Evolutionary conservation across 2,888 invertebrate genomes (phyloP).

Genomic region (Drosophila greeni): DNA sequence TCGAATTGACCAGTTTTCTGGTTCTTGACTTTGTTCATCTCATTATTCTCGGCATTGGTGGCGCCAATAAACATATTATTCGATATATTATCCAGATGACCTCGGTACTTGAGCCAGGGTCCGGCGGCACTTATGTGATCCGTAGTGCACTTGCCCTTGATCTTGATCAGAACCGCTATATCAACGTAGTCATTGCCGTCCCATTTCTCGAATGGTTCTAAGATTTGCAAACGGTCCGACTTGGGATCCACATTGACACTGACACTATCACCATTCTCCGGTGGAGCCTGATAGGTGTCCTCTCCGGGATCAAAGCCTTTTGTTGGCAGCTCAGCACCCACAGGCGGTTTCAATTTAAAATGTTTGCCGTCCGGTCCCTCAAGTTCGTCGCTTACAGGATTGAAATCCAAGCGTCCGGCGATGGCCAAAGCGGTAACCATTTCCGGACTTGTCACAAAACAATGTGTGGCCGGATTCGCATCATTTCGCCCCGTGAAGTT

Average conservation of each 20-base stretch:
- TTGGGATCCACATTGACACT: slow-evolving; percentile 90
- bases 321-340: slow-evolving; percentile 93
- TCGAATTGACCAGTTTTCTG: slow-evolving; percentile 91
- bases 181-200: slow-evolving; percentile 95
- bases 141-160: slow-evolving; percentile 99
- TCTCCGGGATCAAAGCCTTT: slow-evolving; percentile 98
- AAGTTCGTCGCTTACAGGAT: slow-evolving; percentile 92
- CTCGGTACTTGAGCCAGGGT: slow-evolving; percentile 99
- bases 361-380: slow-evolving; percentile 91
- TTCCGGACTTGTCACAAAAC: slow-evolving; percentile 97
- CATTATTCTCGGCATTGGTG: slow-evolving; percentile 90
- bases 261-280: slow-evolving; percentile 79
- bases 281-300: slow-evolving; percentile 95
- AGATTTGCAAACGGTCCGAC: slow-evolving; percentile 94
- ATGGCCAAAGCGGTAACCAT: slow-evolving; percentile 96
- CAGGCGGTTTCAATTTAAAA: slow-evolving; percentile 91
- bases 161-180: slow-evolving; percentile 95
- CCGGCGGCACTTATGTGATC: slow-evolving; percentile 99
- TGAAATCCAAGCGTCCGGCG: slow-evolving; percentile 93
- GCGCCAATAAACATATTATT: slow-evolving; percentile 99
- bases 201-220: slow-evolving; percentile 96
- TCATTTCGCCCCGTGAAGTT: slow-evolving; percentile 99
- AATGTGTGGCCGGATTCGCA: slow-evolving; percentile 98
- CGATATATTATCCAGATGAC: slow-evolving; percentile 99
- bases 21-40: slow-evolving; percentile 96